phyloP scores from a whole-genome alignment of 64 coral and sea anemone genomes.

The Platygyra sinensis region DNA sequence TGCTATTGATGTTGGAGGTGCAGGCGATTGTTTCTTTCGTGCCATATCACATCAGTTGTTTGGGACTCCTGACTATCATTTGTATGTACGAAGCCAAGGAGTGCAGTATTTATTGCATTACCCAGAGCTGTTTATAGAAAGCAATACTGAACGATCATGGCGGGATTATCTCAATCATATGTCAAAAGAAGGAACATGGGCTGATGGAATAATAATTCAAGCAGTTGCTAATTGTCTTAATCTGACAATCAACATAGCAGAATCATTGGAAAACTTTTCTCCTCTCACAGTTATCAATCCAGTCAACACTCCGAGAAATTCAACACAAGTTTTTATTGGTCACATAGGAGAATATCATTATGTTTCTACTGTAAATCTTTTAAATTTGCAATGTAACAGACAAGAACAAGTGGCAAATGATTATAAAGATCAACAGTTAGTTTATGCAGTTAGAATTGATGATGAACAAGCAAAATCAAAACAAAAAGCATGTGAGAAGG shows the following conservation, averaged over 20 bases:
- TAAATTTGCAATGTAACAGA: slow-evolving; percentile 22
- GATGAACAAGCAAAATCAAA: slow-evolving; percentile 23
- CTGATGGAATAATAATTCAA: no score
- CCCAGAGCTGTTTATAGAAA: no score
- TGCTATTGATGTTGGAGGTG: no score
- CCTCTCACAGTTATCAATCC: slow-evolving; percentile 47
- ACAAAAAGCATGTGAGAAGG: slow-evolving; percentile 12
- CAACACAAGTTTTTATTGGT: slow-evolving; percentile 42
- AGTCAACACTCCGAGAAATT: slow-evolving; percentile 17
- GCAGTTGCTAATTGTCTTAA: slow-evolving; percentile 61
- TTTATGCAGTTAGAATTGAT: slow-evolving; percentile 16
- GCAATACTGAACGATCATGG: no score
- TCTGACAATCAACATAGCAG: slow-evolving; percentile 38
- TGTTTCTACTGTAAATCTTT: slow-evolving; percentile 19
- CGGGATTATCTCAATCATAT: no score
- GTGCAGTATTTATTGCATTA: no score
- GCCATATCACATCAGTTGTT: no score
- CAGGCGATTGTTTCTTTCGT: no score
- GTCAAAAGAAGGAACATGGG: no score
- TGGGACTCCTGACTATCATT: no score
- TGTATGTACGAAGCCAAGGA: no score
- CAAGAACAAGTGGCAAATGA: slow-evolving; percentile 22
- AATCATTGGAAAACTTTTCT: slow-evolving; percentile 47
- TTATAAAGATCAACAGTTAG: background rate
- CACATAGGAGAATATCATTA: slow-evolving; percentile 57